Conservation (phyloP, 2,113 vertebrate species). For the Gallinago jamesoni region DNA sequence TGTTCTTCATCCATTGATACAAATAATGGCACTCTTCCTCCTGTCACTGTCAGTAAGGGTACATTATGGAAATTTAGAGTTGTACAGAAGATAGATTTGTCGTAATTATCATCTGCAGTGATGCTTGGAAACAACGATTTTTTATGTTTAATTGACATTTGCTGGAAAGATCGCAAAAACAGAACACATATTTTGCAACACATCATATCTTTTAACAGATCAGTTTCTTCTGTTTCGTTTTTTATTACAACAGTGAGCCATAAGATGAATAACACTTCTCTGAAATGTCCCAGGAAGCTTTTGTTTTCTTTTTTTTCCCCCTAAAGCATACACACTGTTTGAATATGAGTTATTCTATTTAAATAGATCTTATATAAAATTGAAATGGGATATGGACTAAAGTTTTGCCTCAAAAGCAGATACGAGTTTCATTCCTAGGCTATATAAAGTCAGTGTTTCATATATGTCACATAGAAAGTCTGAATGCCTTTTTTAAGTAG, state of each 20-base stretch:
- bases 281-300: background rate
- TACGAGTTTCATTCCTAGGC: background rate
- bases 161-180: background rate
- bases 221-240: background rate
- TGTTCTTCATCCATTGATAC: background rate
- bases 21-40: background rate
- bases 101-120: conserved; percentile 17
- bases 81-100: conserved; percentile 17
- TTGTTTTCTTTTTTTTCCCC: fast-evolving
- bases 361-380: background rate
- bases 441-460: background rate
- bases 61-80: conserved; percentile 25
- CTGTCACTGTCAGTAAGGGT: background rate
- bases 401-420: background rate
- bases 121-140: conserved; percentile 32
- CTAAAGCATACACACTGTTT: background rate
- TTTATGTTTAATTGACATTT: conserved; percentile 51
- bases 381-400: background rate
- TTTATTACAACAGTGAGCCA: background rate
- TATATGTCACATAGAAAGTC: background rate
- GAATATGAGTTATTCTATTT: background rate
- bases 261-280: background rate
- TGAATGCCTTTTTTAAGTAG: background rate
- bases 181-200: background rate
- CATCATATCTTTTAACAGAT: background rate